Evolutionary conservation across 1,140 invertebrate genomes (phyloP), one percentile per base, ranked within the genome.

Genomic region (Musca vetustissima): DNA sequence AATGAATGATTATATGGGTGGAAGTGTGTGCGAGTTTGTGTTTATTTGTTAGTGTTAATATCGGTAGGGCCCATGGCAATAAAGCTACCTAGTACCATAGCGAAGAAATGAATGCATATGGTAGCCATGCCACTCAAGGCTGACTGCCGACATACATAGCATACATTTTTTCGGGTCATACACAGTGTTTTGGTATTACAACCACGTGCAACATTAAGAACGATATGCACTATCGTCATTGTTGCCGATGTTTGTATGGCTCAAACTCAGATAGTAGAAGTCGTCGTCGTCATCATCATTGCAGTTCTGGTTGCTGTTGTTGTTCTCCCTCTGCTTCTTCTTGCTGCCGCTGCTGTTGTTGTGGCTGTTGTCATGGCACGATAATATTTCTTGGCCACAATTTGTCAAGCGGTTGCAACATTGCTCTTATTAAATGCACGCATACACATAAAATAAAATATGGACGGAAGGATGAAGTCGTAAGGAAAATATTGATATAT

Each of bases 301-400:
- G n/a, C n/a, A n/a, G n/a, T n/a, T n/a, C n/a, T n/a, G 6, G 17
- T n/a, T 14, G 48, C 48, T 49, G 2, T 49, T 49, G 15, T 4
- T 15, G 3, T 49, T 49, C 0, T 4, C 2, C 11, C 15, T 15
- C 48, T 15, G 4, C 28, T 32, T 49, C 15, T 15, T 49, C 48
- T 49, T 49, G 6, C 6, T n/a, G n/a, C n/a, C n/a, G n/a, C n/a
- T n/a, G n/a, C n/a, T 52, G 17, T n/a, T 43, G 36, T 43, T 43
- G 36, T 43, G 36, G 11, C 4, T 43, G 36, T 43, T 43, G 36
- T 43, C 36, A 59, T 28, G 25, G 4, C 55, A 59, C 14, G 14
- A 59, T 32, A 59, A 59, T 32, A 59, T 32, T 59, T 32, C 55
- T 28, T 59, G 25, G 25, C 55, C 55, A 32, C 55, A 59, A 59